Conservation (phyloP, 1,140 invertebrate genomes). For the Drosophila micromelanica region DNA sequence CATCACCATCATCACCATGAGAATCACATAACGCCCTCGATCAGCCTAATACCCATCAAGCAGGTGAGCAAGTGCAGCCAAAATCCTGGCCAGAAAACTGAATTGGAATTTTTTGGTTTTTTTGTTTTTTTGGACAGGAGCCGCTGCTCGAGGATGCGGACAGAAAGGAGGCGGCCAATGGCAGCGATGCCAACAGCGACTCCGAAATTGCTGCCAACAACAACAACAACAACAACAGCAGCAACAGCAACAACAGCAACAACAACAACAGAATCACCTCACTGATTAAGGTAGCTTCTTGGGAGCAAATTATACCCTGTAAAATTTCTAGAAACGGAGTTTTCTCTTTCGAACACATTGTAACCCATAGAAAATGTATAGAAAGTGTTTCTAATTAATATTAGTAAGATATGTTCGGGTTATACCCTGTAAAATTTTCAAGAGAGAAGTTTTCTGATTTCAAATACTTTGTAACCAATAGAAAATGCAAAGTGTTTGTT, state of each 20-base stretch:
- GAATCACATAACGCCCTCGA: constrained; percentile 91
- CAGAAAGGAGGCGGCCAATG: constrained; percentile 62
- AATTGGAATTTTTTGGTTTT: too few relatives aligned
- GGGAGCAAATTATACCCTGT: too few relatives aligned
- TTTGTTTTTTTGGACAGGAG: too few relatives aligned
- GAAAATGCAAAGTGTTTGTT: too few relatives aligned
- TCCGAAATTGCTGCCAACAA: constrained; percentile 72
- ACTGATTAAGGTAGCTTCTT: constrained; percentile 80
- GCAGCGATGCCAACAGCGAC: constrained; percentile 65
- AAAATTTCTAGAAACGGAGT: too few relatives aligned
- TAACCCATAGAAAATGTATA: too few relatives aligned
- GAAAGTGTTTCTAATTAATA: too few relatives aligned
- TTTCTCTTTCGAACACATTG: too few relatives aligned
- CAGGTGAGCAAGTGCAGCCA: constrained; percentile 85
- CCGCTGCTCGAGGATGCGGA: constrained; percentile 53
- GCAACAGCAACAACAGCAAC: constrained; percentile 51
- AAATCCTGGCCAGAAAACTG: background rate
- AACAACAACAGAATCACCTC: constrained; percentile 81
- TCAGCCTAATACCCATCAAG: constrained; percentile 94
- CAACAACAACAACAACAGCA: constrained; percentile 41
- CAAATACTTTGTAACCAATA: too few relatives aligned
- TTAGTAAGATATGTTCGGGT: too few relatives aligned
- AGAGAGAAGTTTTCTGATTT: too few relatives aligned
- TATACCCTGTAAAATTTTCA: too few relatives aligned
- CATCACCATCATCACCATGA: constrained; percentile 78